Evolutionary conservation across 2,888 invertebrate species (phyloP).

Genomic region (Pterobdella sp.): DNA sequence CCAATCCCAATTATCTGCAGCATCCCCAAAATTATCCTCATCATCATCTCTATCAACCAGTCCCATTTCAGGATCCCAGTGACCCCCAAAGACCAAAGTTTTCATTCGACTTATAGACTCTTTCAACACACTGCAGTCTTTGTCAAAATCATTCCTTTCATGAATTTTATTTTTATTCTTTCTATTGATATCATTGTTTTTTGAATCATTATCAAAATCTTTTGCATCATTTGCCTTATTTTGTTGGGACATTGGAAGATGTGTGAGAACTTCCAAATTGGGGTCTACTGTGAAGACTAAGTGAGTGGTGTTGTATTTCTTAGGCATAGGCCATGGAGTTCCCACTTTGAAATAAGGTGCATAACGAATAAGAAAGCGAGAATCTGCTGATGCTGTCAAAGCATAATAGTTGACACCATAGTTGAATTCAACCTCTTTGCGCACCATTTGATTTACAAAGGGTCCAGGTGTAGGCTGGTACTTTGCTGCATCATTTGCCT

Average conservation of each 20-base stretch:
- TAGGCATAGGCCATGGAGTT: slow-evolving; percentile 41
- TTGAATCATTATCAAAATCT: neutral
- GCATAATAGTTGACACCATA: slow-evolving; percentile 35
- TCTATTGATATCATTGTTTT: neutral
- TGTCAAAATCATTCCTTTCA: neutral
- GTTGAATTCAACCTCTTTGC: slow-evolving; percentile 36
- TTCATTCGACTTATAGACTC: slow-evolving; percentile 57
- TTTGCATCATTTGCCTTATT: neutral
- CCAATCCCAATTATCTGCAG: slow-evolving; percentile 56
- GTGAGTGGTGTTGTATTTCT: slow-evolving; percentile 33
- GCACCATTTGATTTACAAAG: slow-evolving; percentile 20
- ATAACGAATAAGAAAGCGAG: slow-evolving; percentile 36
- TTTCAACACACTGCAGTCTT: slow-evolving; percentile 56
- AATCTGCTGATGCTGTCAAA: slow-evolving; percentile 36
- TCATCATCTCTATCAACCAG: slow-evolving; percentile 17
- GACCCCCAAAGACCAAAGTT: slow-evolving; percentile 50
- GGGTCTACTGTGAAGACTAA: slow-evolving; percentile 30
- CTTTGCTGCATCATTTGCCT: neutral
- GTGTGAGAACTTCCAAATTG: slow-evolving; percentile 13
- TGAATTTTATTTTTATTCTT: neutral
- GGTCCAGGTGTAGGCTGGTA: slow-evolving; percentile 20
- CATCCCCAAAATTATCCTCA: slow-evolving; percentile 8
- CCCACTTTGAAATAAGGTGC: slow-evolving; percentile 35
- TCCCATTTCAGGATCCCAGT: slow-evolving; percentile 13
- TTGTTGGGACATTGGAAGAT: neutral